Percentiles rank a stretch among this genome's conserved stretches.
phyloP scores from a whole-genome alignment of 2,888 invertebrate species.

The Drosophila setosimentum region DNA sequence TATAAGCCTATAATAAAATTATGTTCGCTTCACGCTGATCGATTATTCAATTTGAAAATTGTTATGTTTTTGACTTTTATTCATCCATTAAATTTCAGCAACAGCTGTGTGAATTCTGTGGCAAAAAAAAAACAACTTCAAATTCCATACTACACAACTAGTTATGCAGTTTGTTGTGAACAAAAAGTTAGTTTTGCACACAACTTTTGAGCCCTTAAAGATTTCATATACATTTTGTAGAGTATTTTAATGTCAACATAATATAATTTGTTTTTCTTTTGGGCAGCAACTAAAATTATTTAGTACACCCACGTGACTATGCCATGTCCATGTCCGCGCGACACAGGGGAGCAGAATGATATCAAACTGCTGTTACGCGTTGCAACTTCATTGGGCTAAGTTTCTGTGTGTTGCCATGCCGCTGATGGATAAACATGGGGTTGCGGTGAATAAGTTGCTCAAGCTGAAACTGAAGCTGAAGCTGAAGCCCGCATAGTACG shows the following conservation, averaged over 20 bases:
- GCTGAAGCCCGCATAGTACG: conserved; percentile 7
- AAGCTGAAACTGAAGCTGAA: neutral
- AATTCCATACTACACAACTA: neutral
- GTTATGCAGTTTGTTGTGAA: neutral
- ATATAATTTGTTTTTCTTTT: neutral
- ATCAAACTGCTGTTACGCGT: conserved; percentile 10
- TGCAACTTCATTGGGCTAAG: conserved; percentile 44
- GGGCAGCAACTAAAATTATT: conserved; percentile 47
- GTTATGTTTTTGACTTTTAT: neutral
- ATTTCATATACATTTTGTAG: neutral
- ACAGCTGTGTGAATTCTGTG: neutral
- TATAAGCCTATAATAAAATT: neutral
- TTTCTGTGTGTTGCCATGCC: conserved; percentile 4
- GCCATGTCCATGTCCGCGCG: neutral
- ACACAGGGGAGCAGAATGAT: neutral
- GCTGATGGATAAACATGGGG: neutral
- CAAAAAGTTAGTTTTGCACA: neutral
- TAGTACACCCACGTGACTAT: conserved; percentile 40
- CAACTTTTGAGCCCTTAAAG: neutral
- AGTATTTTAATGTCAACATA: neutral
- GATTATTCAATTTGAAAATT: neutral
- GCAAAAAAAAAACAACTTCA: neutral
- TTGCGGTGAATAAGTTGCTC: neutral
- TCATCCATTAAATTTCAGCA: neutral
- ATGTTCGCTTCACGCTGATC: neutral